phyloP scores from a whole-genome alignment of 1,140 invertebrate genomes.

The Samia ricini region DNA sequence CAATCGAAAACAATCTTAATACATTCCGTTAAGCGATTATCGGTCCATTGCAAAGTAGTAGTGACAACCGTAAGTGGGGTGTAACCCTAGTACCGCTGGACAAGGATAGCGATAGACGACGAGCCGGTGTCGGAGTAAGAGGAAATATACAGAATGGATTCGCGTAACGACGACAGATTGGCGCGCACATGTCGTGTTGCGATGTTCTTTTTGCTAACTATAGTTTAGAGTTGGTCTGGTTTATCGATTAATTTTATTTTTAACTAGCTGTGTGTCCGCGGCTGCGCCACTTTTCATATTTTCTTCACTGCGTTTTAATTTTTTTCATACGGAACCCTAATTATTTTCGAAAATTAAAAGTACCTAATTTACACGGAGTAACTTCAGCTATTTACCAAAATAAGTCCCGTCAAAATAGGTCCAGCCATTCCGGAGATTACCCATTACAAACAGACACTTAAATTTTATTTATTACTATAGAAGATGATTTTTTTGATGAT shows the following conservation, averaged over 20 bases:
- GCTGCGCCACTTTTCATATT: no score
- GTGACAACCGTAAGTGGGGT: constrained; percentile 42
- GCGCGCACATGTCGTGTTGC: constrained; percentile 70
- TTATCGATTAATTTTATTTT: background rate
- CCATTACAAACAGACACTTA: no score
- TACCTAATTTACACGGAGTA: no score
- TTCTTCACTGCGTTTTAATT: no score
- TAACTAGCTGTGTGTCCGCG: no score
- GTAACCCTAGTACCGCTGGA: constrained; percentile 33
- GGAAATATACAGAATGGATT: constrained; percentile 31
- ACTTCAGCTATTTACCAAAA: no score
- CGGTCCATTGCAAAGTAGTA: constrained; percentile 57
- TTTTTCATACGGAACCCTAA: no score
- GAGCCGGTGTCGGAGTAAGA: constrained; percentile 26
- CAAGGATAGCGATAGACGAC: constrained; percentile 19
- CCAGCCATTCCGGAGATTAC: no score
- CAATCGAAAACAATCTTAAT: constrained; percentile 41
- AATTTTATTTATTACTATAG: no score
- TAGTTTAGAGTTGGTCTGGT: constrained; percentile 36
- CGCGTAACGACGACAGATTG: constrained; percentile 70
- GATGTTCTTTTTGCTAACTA: constrained; percentile 70
- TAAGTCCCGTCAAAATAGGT: no score
- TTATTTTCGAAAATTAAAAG: no score
- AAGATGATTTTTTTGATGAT: no score
- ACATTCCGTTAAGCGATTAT: constrained; percentile 57